These are phyloP conservation scores for Neoarius graeffei DNA, from an alignment of 2,113 vertebrate species.

Conservation along the genomic window DNA sequence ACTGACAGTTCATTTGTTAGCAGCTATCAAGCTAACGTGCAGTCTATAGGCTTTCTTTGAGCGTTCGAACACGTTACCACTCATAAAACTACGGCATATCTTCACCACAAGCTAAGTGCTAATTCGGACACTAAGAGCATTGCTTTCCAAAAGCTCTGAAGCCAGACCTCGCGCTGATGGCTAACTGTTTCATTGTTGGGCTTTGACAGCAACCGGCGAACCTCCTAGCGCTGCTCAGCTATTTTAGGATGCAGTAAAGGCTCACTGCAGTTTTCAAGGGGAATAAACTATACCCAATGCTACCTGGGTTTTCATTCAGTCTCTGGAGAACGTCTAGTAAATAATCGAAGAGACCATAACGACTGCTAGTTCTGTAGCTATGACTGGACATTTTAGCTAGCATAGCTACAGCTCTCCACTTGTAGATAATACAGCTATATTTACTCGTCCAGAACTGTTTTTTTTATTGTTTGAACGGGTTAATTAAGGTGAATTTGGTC, in stretches of 20 bases:
- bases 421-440: not conserved
- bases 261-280: not conserved
- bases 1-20: constrained; percentile 44
- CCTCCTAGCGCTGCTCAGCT: not conserved
- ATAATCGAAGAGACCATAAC: not conserved
- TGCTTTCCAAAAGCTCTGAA: not conserved
- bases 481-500: no score
- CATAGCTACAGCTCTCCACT: constrained; percentile 10
- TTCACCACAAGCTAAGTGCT: not conserved
- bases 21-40: constrained; percentile 8
- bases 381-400: constrained; percentile 51
- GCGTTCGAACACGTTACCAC: not conserved
- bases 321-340: not conserved
- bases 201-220: constrained; percentile 41
- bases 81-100: not conserved
- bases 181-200: constrained; percentile 40
- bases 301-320: not conserved
- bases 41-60: not conserved
- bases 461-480: no score
- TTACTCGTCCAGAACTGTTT: not conserved
- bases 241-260: not conserved
- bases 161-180: not conserved
- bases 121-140: constrained; percentile 11
- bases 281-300: not conserved
- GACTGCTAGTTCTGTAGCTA: constrained; percentile 27